Evolutionary conservation across 2,888 invertebrate genomes (phyloP), one percentile per base, ranked within the genome.

Genomic region (Hermodice carunculata): DNA sequence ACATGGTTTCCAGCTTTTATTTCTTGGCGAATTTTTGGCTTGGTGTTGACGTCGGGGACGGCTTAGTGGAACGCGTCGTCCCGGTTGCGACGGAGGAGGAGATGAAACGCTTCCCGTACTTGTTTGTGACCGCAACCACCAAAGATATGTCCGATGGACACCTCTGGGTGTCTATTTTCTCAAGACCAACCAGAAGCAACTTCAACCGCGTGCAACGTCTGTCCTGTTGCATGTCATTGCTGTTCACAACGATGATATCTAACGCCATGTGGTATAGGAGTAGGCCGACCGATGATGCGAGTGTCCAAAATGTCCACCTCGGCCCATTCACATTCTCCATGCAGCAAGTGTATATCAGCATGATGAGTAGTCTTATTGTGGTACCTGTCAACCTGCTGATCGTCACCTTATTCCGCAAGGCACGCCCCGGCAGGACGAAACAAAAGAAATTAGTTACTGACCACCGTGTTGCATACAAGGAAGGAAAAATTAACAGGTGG

Each of bases 161-260:
- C 64, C 73, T 88, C 26, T 88, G 87, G 87, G 77, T 87, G 51
- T 87, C 87, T 0, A 79, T 87, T 32, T 3, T 68, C 24, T 56
- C 56, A 6, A 37, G 59, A 2, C 57, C 57, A 8, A 57, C 57
- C 14, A 22, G 29, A 29, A 85, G 84, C 58, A 77, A 84, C 14
- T 88, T 87, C 72, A 84, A 86, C 1, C 73, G 87, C 22, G 77
- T 79, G 6, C 78, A 80, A 66, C 70, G 80, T 26, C 58, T 78
- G 3, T 75, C 78, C 1, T 78, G 78, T 58, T 67, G 76, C 3
- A 60, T 77, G 24, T 75, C 76, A 3, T 64, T 79, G 17, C 64
- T 79, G 5, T 79, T 74, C 59, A 32, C 75, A 0, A 74, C 76
- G 0, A 79, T 80, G 79, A 73, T 79, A 8, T 64, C 77, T 31